Evolutionary conservation across 2,888 invertebrate species (phyloP), one percentile per base, ranked within the genome.

Genomic region (Dicyrtoma fusca): DNA sequence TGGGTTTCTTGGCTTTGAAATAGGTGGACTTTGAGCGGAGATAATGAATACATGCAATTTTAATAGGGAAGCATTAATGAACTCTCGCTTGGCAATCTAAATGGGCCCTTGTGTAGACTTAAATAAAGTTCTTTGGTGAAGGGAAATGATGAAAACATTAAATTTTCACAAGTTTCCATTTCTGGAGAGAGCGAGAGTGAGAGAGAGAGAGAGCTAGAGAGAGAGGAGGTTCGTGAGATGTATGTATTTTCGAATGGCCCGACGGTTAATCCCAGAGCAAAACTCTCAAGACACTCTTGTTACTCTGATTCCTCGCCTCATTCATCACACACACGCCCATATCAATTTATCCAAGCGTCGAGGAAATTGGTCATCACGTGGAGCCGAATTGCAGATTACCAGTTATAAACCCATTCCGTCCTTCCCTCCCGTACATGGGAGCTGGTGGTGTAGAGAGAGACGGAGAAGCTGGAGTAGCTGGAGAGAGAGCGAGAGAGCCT

Each of bases 111-210:
- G 73, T 69, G 75, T 53, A 71, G 75, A 71, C 73, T 73, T 75
- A 75, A 75, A 71, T 75, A 75, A 72, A 75, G 75, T 75, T 73
- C 75, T 75, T 69, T 69, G 71, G 71, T 75, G 74, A 75, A 72
- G 72, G 69, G 74, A 73, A 75, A 75, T 75, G 75, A 75, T 72
- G 75, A 75, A 75, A 72, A 69, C 72, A 75, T 75, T 75, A 75
- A 75, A 74, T 65, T 75, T 75, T 75, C 70, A 75, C 70, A 49
- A 73, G 75, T 73, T 75, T 75, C 71, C 71, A 75, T 75, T 75
- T 71, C 75, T 74, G 51, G 51, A 25, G 65, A 19, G 10, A n/a
- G n/a, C n/a, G n/a, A n/a, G n/a, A n/a, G n/a, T n/a, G n/a, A n/a
- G n/a, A n/a, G n/a, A n/a, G n/a, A n/a, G n/a, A n/a, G n/a, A n/a